phyloP scores from a whole-genome alignment of 2,888 invertebrate genomes.

The Hoplodrina ambigua region DNA sequence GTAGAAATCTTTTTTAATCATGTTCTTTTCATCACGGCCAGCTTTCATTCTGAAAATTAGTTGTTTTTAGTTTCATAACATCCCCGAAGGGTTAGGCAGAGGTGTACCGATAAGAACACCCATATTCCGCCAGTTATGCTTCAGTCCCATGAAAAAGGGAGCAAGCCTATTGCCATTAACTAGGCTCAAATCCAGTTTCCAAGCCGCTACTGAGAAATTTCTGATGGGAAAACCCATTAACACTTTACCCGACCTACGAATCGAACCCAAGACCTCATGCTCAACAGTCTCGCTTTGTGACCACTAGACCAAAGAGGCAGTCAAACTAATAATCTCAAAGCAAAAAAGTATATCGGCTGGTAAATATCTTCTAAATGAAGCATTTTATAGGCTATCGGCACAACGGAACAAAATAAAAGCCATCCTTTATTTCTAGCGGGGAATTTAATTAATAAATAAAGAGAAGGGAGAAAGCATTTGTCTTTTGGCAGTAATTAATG shows the following conservation, averaged over 20 bases:
- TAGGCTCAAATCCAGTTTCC: no score
- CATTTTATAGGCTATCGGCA: background rate
- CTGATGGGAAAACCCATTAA: no score
- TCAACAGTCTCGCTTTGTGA: no score
- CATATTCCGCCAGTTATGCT: no score
- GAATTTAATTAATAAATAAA: conserved; percentile 36
- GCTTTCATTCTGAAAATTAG: conserved; percentile 85
- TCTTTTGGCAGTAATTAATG: conserved; percentile 30
- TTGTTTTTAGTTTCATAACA: background rate
- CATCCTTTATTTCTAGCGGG: conserved; percentile 11
- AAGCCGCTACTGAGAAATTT: no score
- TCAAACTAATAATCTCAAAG: background rate
- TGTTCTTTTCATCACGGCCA: conserved; percentile 86
- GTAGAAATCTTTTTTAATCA: conserved; percentile 89
- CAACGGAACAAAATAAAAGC: conserved; percentile 18
- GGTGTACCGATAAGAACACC: no score
- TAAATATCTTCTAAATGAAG: background rate
- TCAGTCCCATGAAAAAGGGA: no score
- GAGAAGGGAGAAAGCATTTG: conserved; percentile 26
- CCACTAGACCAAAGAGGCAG: no score
- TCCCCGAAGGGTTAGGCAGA: no score
- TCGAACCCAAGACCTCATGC: no score
- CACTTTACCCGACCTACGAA: no score
- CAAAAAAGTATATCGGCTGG: background rate
- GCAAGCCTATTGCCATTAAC: no score